Evolutionary conservation across 64 coral and sea anemone species (phyloP).

Genomic region (Montipora cactus): DNA sequence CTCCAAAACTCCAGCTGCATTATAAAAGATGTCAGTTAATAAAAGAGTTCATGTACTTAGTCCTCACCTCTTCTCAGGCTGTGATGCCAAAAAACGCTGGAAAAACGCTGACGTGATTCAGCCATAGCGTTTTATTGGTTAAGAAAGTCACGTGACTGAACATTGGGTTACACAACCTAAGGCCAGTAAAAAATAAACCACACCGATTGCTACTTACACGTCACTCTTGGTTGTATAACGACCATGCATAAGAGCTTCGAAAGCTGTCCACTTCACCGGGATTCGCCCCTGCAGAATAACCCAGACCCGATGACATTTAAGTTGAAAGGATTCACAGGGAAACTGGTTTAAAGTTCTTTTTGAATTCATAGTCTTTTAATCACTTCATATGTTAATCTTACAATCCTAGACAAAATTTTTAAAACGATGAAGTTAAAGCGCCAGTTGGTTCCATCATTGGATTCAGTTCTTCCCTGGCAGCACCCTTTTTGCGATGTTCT

Average conservation of each 20-base stretch:
- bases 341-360: no score
- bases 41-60: not conserved
- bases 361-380: no score
- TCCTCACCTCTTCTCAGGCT: not conserved
- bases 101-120: not conserved
- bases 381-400: no score
- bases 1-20: conserved; percentile 65
- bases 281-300: conserved; percentile 20
- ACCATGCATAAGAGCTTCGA: conserved; percentile 47
- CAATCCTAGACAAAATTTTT: no score
- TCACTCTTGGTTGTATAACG: conserved; percentile 60
- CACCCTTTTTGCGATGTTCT: no score
- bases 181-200: not conserved
- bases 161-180: not conserved
- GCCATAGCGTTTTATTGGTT: no score
- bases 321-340: no score
- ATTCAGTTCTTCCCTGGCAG: no score
- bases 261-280: conserved; percentile 69
- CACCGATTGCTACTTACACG: conserved; percentile 18
- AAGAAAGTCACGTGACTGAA: no score
- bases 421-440: no score
- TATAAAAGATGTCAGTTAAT: not conserved
- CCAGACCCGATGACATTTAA: no score
- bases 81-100: not conserved
- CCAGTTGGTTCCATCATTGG: no score